These are phyloP conservation scores for Scytalopus superciliaris DNA, from an alignment of 2,113 vertebrate genomes.

Conservation along the genomic window DNA sequence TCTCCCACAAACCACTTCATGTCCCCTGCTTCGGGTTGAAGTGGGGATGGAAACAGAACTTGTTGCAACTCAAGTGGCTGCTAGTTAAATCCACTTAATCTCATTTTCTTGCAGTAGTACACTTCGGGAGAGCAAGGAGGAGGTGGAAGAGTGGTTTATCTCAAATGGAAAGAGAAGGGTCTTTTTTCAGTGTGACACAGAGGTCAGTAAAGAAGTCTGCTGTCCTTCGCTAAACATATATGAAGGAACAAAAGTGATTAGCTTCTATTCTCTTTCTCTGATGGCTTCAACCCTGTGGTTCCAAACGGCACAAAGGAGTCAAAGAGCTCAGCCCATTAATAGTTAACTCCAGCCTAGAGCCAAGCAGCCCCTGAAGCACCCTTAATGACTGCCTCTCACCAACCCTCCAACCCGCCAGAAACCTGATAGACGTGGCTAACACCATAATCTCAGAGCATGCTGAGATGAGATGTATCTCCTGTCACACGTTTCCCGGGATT, in stretches of 20 bases:
- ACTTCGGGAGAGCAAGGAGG: background rate
- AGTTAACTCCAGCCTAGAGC: conserved; percentile 45
- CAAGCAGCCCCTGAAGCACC: conserved; percentile 20
- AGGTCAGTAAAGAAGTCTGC: conserved; percentile 63
- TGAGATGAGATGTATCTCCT: conserved; percentile 2
- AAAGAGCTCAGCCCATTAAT: conserved; percentile 52
- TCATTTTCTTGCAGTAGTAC: conserved; percentile 44
- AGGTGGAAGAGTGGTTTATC: conserved; percentile 38
- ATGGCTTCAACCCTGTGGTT: conserved; percentile 17
- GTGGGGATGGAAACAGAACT: conserved; percentile 21
- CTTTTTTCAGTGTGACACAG: conserved; percentile 48
- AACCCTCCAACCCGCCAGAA: background rate
- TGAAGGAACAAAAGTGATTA: conserved; percentile 56
- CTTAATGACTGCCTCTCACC: background rate
- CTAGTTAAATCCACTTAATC: conserved; percentile 56
- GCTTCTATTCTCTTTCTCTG: conserved; percentile 54
- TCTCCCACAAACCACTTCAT: background rate
- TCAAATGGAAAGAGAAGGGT: conserved; percentile 13
- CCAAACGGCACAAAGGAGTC: conserved; percentile 51
- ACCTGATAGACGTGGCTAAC: conserved; percentile 23
- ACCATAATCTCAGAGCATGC: background rate
- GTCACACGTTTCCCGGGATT: background rate
- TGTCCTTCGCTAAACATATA: conserved; percentile 17
- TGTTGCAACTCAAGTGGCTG: conserved; percentile 24
- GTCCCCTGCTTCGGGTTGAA: background rate